Evolutionary conservation across 2,797 vertebrate genomes (phyloP), one percentile per base, ranked within the genome.

Genomic region (Pseudochirops cupreus): DNA sequence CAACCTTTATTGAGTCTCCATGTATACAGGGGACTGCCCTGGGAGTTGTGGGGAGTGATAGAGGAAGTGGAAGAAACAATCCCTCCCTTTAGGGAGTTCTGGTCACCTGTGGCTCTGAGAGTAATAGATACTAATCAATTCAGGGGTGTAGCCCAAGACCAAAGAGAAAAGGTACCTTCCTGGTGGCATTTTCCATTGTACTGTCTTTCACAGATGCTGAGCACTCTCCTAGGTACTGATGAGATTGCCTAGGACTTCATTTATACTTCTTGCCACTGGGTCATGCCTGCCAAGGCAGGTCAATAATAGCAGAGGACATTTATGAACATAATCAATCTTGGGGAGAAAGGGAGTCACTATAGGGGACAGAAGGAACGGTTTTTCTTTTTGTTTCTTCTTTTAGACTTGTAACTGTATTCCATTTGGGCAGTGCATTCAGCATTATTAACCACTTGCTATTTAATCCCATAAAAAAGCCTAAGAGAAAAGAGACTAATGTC

Each of bases 131-230:
- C n/a, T 56, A 57, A 95, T 96, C 95, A 87, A 90, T 58, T 95
- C 21, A 26, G 12, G 53, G 90, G 28, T 95, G 82, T 96, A 87
- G 92, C 56, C 91, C 39, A 5, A 33, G 74, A 91, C 91, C 54
- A 39, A n/a, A 82, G 33, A 82, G 93, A 95, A 28, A 14, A 62
- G 21, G 92, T 93, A 56, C 59, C 16, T 91, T 57, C 53, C 92
- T 95, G 26, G 56, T 94, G 21, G 7, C 33, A 96, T 91, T 97
- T 96, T 91, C n/a, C 62, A 94, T 7, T 39, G 91, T 95, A 21
- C 50, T 91, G 59, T 12, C 29, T 16, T 94, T n/a, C 92, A 94
- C 52, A 39, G 1, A 58, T 50, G 97, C 96, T 97, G 46, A 93
- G 46, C 26, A 92, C 2, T 12, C 53, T 29, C 5, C 0, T 2